Evolutionary conservation across 2,113 vertebrate genomes (phyloP).

Genomic region (Psophia crepitans): DNA sequence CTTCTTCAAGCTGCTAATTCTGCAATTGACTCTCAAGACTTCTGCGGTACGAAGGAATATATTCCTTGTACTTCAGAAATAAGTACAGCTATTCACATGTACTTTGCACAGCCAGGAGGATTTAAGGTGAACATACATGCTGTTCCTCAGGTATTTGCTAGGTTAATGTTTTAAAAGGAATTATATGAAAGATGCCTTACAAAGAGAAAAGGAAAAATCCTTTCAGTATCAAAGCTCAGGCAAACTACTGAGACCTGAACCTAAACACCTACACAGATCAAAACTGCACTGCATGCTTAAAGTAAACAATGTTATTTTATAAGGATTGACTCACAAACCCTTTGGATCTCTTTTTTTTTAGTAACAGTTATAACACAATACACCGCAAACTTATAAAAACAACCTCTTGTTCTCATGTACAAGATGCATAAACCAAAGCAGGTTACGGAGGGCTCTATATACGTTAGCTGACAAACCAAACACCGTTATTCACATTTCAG

Average conservation of each 20-base stretch:
- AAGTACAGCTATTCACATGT: neutral
- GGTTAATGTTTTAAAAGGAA: neutral
- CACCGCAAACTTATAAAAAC: neutral
- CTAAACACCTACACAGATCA: neutral
- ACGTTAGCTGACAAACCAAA: neutral
- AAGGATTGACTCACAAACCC: neutral
- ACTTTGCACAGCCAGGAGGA: neutral
- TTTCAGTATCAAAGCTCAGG: neutral
- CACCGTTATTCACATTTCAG: neutral
- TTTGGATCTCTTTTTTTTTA: neutral
- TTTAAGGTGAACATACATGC: neutral
- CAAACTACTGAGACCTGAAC: neutral
- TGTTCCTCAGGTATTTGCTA: neutral
- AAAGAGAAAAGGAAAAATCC: neutral
- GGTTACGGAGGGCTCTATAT: neutral
- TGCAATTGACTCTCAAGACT: neutral
- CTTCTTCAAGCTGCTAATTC: neutral
- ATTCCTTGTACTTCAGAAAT: neutral
- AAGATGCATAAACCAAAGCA: neutral
- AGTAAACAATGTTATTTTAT: neutral
- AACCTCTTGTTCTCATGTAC: neutral
- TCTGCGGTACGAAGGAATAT: neutral
- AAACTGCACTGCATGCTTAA: neutral
- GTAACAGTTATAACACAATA: neutral
- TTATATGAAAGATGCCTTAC: neutral